Conservation (phyloP, 2,797 vertebrate genomes). For the Hylomyscus alleni region DNA sequence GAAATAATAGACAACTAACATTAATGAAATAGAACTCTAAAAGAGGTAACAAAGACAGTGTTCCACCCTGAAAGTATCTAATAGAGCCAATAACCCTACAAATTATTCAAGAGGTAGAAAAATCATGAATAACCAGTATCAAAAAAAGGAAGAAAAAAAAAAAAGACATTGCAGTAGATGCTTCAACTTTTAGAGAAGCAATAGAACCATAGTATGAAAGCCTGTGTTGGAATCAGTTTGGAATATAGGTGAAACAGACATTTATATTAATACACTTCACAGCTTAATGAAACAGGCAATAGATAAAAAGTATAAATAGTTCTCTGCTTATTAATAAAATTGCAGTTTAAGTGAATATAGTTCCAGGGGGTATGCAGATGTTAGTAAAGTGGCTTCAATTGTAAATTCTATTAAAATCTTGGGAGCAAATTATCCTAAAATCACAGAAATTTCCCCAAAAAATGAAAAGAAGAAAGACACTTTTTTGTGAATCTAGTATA, state of each 20-base stretch:
- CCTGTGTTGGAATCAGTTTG: neutral
- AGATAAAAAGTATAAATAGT: neutral
- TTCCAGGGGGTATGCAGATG: neutral
- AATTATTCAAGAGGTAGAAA: neutral
- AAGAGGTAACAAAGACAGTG: neutral
- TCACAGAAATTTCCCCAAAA: neutral
- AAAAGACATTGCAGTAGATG: neutral
- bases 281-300: neutral
- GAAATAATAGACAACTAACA: neutral
- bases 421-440: neutral
- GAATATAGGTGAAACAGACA: neutral
- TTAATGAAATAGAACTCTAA: neutral
- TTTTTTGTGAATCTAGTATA: neutral
- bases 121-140: neutral
- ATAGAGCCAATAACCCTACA: neutral
- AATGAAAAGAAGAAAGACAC: neutral
- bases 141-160: no score
- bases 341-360: neutral
- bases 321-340: neutral
- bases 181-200: neutral
- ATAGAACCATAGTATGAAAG: neutral
- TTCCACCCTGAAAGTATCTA: neutral
- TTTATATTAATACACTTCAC: neutral
- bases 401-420: neutral
- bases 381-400: neutral